These are phyloP conservation scores for Dynastes tityus DNA, from an alignment of 2,888 invertebrate species.

Conservation along the genomic window DNA sequence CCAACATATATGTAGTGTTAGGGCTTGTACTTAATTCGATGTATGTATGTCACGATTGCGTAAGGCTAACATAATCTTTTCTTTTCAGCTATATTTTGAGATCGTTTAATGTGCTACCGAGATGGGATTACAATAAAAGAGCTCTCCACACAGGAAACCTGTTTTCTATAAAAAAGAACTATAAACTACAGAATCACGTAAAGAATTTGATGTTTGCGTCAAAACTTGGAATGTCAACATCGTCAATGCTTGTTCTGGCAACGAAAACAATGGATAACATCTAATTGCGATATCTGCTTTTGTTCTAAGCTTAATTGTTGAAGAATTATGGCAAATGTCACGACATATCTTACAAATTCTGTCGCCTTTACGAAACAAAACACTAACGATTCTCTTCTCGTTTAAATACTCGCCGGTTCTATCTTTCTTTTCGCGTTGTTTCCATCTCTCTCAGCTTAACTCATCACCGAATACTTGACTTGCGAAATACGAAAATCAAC, in stretches of 20 bases:
- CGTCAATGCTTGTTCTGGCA: neutral
- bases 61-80: too few species aligned
- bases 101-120: too few species aligned
- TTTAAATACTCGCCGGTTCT: constrained; percentile 2
- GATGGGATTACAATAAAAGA: too few species aligned
- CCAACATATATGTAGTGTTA: too few species aligned
- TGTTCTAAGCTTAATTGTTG: constrained; percentile 2
- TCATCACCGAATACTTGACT: constrained; percentile 32
- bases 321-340: constrained; percentile 15
- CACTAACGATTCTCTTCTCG: neutral
- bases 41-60: too few species aligned
- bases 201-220: neutral
- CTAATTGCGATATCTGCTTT: neutral
- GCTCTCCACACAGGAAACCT: neutral
- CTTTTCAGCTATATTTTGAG: too few species aligned
- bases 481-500: constrained; percentile 36
- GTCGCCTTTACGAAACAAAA: constrained; percentile 2
- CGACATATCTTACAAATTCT: neutral
- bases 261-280: neutral
- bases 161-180: neutral
- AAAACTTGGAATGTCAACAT: neutral
- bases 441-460: constrained; percentile 26
- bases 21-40: too few species aligned
- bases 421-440: neutral
- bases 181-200: neutral